Base-by-base conservation (phyloP, 2,797 vertebrate species). In the Nannoperca australis region DNA sequence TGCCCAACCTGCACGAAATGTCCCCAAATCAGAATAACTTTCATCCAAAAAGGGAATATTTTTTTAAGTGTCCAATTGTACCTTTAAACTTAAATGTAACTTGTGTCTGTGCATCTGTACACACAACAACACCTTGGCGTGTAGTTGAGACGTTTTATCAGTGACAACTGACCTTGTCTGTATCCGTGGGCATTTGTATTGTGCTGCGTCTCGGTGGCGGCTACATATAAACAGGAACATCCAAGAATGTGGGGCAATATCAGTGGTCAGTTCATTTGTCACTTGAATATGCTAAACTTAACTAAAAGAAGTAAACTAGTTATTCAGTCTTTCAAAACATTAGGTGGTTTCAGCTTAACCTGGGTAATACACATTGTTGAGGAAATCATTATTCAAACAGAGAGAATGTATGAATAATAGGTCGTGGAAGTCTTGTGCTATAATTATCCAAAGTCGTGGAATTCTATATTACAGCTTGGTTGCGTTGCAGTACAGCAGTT, bases 401-500 rank as follows among this genome's bases (percentile, higher is more conserved):
- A 12, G 10, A 14, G 20, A 36, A 12, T 27, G 4, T 18, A n/a
- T 18, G 8, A 62, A 30, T 6, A 22, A 0, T 3, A 9, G 24
- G 8, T 42, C 5, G 15, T 22, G 1, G 20, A 47, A 3, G 7
- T 64, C 0, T 49, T 68, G 55, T 8, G 4, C 24, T 56, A 7
- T 18, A 42, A 20, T 53, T 7, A 65, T 0, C 17, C 17, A n/a
- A 15, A 50, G 27, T 5, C 3, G 2, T 44, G 4, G 18, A 36
- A 7, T 34, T 66, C 1, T 67, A 11, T 22, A 63, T 18, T 22
- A 5, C 11, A 42, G 15, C 42, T 22, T n/a, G 3, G 17, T n/a
- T 51, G n/a, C 3, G 36, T 38, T 38, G 3, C 38, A 88, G 68
- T 94, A 81, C 93, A 30, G 0, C 0, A 0, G 0, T 17, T 0